Percentiles rank a stretch among this genome's conserved stretches.
Conservation (phyloP, 2,113 vertebrate genomes). For the Myocastor coypus region DNA sequence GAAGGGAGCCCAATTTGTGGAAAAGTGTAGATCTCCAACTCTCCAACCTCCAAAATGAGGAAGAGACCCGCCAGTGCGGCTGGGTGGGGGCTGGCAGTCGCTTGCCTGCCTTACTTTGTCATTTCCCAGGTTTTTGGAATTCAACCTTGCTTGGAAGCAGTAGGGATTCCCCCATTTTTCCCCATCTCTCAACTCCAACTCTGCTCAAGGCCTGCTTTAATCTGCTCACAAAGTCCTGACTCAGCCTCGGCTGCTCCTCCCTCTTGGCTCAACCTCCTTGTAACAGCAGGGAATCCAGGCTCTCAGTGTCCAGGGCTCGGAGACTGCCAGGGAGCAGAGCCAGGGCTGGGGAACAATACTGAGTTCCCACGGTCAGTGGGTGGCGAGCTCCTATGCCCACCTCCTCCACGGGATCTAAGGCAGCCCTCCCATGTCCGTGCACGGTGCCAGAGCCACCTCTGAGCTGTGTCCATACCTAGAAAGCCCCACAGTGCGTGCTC, state of each 20-base stretch:
- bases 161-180: neutral
- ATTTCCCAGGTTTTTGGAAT: neutral
- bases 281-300: neutral
- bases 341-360: neutral
- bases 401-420: neutral
- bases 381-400: neutral
- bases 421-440: neutral
- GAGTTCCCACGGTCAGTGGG: neutral
- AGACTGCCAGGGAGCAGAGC: constrained; percentile 2
- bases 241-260: neutral
- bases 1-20: neutral
- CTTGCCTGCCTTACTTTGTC: neutral
- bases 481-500: neutral
- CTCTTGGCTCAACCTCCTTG: neutral
- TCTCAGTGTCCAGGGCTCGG: neutral
- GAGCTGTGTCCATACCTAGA: neutral
- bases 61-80: neutral
- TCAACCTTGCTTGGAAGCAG: neutral
- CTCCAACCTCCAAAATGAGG: neutral
- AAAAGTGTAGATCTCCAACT: neutral
- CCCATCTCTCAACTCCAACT: neutral
- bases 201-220: constrained; percentile 7
- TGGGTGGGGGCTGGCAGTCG: neutral
- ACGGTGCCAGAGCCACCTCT: neutral
- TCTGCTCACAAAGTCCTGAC: neutral